These are phyloP conservation scores for Ptyas mucosa DNA, from an alignment of 2,113 vertebrate species.

Conservation along the genomic window DNA sequence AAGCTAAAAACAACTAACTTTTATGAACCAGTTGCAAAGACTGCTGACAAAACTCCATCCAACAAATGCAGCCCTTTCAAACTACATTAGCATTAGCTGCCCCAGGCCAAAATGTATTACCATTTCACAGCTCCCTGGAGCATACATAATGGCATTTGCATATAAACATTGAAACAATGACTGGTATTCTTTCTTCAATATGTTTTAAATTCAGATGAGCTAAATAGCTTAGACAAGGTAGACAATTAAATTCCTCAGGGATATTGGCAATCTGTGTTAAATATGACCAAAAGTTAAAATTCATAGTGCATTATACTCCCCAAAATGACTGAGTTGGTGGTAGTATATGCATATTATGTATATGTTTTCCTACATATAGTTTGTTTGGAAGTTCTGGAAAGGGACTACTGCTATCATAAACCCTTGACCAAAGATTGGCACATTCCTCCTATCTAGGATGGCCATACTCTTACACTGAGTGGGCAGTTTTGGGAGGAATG, in stretches of 20 bases:
- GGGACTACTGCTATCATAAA: neutral
- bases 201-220: slow-evolving; percentile 32
- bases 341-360: neutral
- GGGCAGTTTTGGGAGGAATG: neutral
- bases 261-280: slow-evolving; percentile 41
- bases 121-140: neutral
- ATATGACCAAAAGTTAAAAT: slow-evolving; percentile 54
- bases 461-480: neutral
- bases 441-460: neutral
- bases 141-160: neutral
- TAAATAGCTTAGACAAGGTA: neutral
- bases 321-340: slow-evolving; percentile 46
- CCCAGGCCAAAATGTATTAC: neutral
- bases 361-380: neutral
- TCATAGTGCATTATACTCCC: slow-evolving; percentile 42
- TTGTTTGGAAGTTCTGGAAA: neutral
- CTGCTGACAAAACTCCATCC: neutral
- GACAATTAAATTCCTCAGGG: slow-evolving; percentile 44
- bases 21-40: neutral
- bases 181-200: slow-evolving; percentile 4
- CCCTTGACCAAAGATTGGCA: neutral
- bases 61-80: neutral
- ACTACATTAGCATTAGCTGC: neutral
- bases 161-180: slow-evolving; percentile 4
- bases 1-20: neutral